These are phyloP conservation scores for Acipenser ruthenus DNA, from an alignment of 2,797 vertebrate species.

Conservation along the genomic window DNA sequence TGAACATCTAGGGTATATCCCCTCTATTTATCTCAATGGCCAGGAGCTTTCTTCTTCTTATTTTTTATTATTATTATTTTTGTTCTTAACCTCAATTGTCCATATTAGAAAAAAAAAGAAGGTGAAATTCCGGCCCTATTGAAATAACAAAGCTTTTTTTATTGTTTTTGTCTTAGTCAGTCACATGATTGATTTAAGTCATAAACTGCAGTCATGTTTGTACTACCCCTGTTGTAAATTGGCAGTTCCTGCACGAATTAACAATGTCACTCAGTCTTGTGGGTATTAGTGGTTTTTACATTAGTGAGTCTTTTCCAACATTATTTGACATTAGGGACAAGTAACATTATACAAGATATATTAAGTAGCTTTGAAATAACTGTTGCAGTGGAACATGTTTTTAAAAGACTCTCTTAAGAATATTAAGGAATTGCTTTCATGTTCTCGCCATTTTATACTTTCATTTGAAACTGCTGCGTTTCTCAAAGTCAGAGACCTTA, in stretches of 20 bases:
- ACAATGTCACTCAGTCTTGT: constrained; percentile 36
- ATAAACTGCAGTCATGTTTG: constrained; percentile 28
- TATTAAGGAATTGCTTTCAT: constrained; percentile 24
- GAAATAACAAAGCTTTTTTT: constrained; percentile 11
- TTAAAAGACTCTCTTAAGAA: constrained; percentile 32
- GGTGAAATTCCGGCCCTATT: constrained; percentile 12
- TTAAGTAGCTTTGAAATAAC: constrained; percentile 59
- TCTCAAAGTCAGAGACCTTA: background rate
- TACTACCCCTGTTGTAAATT: constrained; percentile 46
- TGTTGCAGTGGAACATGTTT: constrained; percentile 43
- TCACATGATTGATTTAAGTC: constrained; percentile 27
- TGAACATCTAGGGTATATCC: no score
- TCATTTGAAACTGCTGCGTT: constrained; percentile 7
- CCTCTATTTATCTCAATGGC: no score
- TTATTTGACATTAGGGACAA: constrained; percentile 49
- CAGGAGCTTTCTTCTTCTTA: no score
- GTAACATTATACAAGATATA: constrained; percentile 52
- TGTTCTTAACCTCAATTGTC: constrained; percentile 11
- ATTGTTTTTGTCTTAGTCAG: constrained; percentile 19
- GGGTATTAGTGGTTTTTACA: constrained; percentile 43
- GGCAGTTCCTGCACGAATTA: constrained; percentile 36
- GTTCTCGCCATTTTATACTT: constrained; percentile 27
- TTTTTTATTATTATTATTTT: no score
- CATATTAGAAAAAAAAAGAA: constrained; percentile 31
- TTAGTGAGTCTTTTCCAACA: constrained; percentile 28